Percentiles rank a stretch among this genome's conserved stretches.
Conservation (phyloP, 2,113 vertebrate species). For the Coturnix japonica region DNA sequence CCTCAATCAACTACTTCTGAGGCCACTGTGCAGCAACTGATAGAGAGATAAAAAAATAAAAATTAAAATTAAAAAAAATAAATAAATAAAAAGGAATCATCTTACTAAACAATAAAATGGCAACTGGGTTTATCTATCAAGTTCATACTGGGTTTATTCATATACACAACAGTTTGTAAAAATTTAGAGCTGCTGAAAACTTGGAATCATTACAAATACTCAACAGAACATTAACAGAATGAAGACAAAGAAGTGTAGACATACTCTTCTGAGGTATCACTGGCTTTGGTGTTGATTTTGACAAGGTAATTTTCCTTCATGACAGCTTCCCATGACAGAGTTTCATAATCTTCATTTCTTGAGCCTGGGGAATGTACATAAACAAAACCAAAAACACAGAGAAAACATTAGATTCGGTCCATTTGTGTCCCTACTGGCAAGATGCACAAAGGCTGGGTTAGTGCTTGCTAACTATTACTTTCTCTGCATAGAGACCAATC, state of each 20-base stretch:
- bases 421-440: neutral
- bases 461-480: neutral
- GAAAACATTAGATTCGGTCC: neutral
- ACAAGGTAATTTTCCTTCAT: conserved; percentile 87
- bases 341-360: conserved; percentile 80
- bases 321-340: conserved; percentile 83
- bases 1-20: neutral
- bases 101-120: neutral
- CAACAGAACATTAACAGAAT: neutral
- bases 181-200: neutral
- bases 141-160: neutral
- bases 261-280: conserved; percentile 77
- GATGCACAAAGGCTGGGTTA: neutral
- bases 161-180: neutral
- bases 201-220: neutral
- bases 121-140: neutral
- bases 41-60: neutral
- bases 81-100: neutral
- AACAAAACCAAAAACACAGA: neutral
- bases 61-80: too few relatives aligned
- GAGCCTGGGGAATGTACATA: conserved; percentile 62
- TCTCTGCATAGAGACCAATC: neutral
- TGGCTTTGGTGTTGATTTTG: conserved; percentile 79
- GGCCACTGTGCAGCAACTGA: neutral
- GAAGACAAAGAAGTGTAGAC: conserved; percentile 19